phyloP scores from a whole-genome alignment of 1,140 invertebrate species.

The Odontomachus brunneus region DNA sequence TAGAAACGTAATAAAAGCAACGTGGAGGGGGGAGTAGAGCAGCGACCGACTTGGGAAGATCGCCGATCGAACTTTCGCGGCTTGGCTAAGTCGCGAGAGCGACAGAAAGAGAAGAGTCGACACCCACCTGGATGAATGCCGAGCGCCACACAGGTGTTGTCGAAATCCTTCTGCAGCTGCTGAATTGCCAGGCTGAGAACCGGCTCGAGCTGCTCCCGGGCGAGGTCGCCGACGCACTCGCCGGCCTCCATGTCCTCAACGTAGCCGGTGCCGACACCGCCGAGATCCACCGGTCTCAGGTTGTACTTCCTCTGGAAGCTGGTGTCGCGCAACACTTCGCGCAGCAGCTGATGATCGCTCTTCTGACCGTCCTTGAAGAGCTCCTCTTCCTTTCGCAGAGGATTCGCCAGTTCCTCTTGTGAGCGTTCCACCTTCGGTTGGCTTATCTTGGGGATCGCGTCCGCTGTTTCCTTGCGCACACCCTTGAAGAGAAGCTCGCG shows the following conservation, averaged over 20 bases:
- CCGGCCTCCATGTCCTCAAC: slow-evolving; percentile 83
- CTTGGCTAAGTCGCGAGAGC: background rate
- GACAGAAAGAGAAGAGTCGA: background rate
- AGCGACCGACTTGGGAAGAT: background rate
- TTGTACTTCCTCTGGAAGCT: slow-evolving; percentile 93
- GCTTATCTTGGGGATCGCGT: slow-evolving; percentile 61
- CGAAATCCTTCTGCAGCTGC: slow-evolving; percentile 93
- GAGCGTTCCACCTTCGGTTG: slow-evolving; percentile 61
- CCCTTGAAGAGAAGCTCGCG: slow-evolving; percentile 79
- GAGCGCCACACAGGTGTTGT: slow-evolving; percentile 92
- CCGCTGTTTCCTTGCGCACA: slow-evolving; percentile 57
- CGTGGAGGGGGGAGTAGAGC: no score
- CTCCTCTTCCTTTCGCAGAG: slow-evolving; percentile 77
- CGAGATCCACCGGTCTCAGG: slow-evolving; percentile 90
- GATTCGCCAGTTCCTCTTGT: slow-evolving; percentile 62
- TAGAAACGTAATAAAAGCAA: no score
- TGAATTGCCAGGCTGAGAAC: slow-evolving; percentile 94
- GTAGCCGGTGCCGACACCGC: slow-evolving; percentile 86
- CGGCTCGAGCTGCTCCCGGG: slow-evolving; percentile 92
- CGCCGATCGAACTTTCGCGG: background rate
- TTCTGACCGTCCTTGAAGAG: slow-evolving; percentile 78
- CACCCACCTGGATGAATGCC: slow-evolving; percentile 94
- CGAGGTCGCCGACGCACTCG: slow-evolving; percentile 87
- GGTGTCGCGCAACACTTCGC: slow-evolving; percentile 92
- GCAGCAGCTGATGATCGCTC: slow-evolving; percentile 90